Base-by-base conservation (phyloP, 2,113 vertebrate species). In the Climacteris rufus region DNA sequence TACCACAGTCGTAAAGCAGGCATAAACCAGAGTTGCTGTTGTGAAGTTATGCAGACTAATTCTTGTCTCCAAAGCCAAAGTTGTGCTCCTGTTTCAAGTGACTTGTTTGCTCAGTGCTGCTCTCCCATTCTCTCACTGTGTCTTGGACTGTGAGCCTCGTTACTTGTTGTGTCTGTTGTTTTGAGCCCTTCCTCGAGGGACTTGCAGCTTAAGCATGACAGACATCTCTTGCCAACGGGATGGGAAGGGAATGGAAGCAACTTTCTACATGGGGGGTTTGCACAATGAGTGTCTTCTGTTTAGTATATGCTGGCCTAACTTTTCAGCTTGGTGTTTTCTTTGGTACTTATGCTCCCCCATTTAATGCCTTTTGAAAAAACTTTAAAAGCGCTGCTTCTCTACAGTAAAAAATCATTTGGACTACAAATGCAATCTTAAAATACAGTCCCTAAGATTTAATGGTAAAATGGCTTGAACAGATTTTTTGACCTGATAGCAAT, bases 181-280 rank as follows among this genome's bases (percentile, higher is more conserved):
- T 65, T 80, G 56, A 89, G 18, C 39, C 50, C 24, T 93, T 76
- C 31, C 45, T 87, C 5, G 7, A 77, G 54, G 59, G 66, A 47
- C 54, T 85, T 84, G 45, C 45, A 76, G 22, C 9, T 74, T 64
- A 74, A 77, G 88, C 75, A 61, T 66, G 49, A 71, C 49, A 69
- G 81, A 75, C 31, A 57, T 71, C 21, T 76, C 14, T 54, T 79
- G 45, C 65, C 2, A 2, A 28, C 63, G 60, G 27, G 25, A 39
- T 52, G 71, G 78, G 86, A 90, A 88, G 54, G 84, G 66, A 93
- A 81, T 94, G 64, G 79, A 93, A 89, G 47, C 60, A 89, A 30
- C 53, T 81, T 59, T 90, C 57, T 72, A 25, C 85, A 49, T 1
- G 5, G 7, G 13, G 4, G 6, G 2, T 37, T 86, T 91, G 56